phyloP scores from a whole-genome alignment of 1,140 invertebrate genomes.

The Dufourea novaeangliae region DNA sequence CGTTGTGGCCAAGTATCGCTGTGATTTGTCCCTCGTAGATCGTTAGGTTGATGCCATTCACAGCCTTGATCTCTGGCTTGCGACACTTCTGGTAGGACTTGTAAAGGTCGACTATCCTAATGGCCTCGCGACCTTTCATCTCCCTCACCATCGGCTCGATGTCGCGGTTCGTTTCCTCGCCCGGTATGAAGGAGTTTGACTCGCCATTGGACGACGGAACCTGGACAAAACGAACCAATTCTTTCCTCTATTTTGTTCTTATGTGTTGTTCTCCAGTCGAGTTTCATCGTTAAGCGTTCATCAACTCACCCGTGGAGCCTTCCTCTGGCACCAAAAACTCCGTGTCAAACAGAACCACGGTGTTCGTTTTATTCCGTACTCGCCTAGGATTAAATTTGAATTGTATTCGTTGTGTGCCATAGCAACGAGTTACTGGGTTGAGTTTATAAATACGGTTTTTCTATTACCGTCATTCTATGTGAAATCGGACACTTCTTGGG shows the following conservation, averaged over 20 bases:
- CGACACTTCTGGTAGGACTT: conserved; percentile 86
- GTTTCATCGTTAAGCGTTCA: neutral
- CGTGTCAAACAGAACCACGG: conserved; percentile 88
- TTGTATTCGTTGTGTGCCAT: too few species aligned
- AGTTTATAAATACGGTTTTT: too few species aligned
- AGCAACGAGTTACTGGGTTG: too few species aligned
- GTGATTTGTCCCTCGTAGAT: conserved; percentile 86
- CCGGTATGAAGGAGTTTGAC: conserved; percentile 83
- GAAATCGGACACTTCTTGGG: too few species aligned
- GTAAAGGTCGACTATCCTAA: conserved; percentile 88
- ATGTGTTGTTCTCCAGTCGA: neutral
- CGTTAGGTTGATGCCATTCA: conserved; percentile 85
- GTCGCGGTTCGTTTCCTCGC: conserved; percentile 83
- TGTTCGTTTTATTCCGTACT: conserved; percentile 87
- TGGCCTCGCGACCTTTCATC: conserved; percentile 88
- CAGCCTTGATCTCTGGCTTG: conserved; percentile 83
- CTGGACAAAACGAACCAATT: conserved; percentile 64
- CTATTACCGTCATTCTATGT: too few species aligned
- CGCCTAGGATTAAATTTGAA: conserved; percentile 80
- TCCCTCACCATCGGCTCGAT: conserved; percentile 89
- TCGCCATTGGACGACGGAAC: conserved; percentile 84
- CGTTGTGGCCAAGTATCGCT: conserved; percentile 93
- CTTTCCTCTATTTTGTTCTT: conserved; percentile 24
- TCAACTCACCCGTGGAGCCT: conserved; percentile 78
- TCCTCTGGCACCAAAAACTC: conserved; percentile 86